These are phyloP conservation scores for Drosophila kepulauana DNA, from an alignment of 1,140 invertebrate genomes.

Conservation along the genomic window DNA sequence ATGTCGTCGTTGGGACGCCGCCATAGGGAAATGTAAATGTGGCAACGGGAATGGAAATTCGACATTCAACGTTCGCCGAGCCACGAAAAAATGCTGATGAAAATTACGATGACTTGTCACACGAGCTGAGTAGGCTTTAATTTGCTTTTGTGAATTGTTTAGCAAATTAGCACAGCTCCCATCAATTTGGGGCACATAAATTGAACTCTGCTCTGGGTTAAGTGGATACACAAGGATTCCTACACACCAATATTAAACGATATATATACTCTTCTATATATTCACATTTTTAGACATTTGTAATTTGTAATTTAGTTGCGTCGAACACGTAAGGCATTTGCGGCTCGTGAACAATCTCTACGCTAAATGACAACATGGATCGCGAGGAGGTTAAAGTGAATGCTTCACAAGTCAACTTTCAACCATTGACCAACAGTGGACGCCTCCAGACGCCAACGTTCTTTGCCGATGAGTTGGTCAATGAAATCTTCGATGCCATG, in stretches of 20 bases:
- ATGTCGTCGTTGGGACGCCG: conserved; percentile 59
- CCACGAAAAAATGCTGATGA: conserved; percentile 19
- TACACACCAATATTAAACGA: too few species aligned
- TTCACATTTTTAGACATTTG: not conserved
- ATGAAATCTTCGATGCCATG: conserved; percentile 20
- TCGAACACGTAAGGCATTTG: conserved; percentile 19
- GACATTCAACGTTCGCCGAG: conserved; percentile 11
- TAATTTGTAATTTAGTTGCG: conserved; percentile 24
- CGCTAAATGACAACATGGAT: not conserved
- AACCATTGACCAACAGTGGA: too few species aligned
- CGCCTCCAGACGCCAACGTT: not conserved
- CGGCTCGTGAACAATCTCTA: conserved; percentile 7
- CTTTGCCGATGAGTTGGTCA: conserved; percentile 13
- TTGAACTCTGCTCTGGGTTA: conserved; percentile 22
- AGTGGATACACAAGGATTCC: not conserved
- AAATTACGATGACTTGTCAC: conserved; percentile 81
- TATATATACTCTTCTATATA: not conserved
- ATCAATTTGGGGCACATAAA: conserved; percentile 55
- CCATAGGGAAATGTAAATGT: conserved; percentile 17
- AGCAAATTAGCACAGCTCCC: conserved; percentile 67
- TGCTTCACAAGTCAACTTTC: not conserved
- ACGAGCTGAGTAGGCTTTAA: conserved; percentile 49
- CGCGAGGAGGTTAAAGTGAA: not conserved
- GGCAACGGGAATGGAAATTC: conserved; percentile 15
- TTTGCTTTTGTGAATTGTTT: conserved; percentile 62